These are phyloP conservation scores for Xenotilapia leptura DNA, from an alignment of 2,113 vertebrate genomes.

Conservation along the genomic window DNA sequence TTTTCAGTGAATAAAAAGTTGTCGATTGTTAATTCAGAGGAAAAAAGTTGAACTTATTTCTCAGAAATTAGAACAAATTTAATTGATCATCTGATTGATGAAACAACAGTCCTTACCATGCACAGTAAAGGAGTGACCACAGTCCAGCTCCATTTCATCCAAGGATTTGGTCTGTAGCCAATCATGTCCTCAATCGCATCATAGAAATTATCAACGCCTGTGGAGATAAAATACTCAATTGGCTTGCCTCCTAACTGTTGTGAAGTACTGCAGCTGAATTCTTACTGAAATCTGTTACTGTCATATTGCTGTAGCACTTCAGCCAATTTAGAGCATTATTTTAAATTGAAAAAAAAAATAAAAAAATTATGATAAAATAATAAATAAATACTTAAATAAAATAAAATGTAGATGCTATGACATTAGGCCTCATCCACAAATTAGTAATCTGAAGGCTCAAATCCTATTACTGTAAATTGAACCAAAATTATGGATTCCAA, in stretches of 20 bases:
- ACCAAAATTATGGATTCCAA: neutral
- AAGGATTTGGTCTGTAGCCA: slow-evolving; percentile 94
- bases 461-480: neutral
- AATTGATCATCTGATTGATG: neutral
- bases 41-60: neutral
- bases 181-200: slow-evolving; percentile 98
- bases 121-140: slow-evolving; percentile 91
- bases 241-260: neutral
- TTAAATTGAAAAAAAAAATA: neutral
- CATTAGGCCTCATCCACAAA: neutral
- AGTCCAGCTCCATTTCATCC: slow-evolving; percentile 99
- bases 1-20: neutral
- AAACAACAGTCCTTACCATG: slow-evolving; percentile 69
- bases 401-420: neutral
- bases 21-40: neutral
- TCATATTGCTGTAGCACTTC: neutral
- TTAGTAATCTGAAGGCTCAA: neutral
- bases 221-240: neutral
- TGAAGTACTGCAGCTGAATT: neutral
- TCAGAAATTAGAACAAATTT: neutral
- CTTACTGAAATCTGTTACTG: neutral
- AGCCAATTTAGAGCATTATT: neutral
- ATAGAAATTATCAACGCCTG: slow-evolving; percentile 97
- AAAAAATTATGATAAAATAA: neutral
- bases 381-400: neutral